Evolutionary conservation across 1,140 invertebrate species (phyloP), one percentile per base, ranked within the genome.

Genomic region (Steinernema khuongi): DNA sequence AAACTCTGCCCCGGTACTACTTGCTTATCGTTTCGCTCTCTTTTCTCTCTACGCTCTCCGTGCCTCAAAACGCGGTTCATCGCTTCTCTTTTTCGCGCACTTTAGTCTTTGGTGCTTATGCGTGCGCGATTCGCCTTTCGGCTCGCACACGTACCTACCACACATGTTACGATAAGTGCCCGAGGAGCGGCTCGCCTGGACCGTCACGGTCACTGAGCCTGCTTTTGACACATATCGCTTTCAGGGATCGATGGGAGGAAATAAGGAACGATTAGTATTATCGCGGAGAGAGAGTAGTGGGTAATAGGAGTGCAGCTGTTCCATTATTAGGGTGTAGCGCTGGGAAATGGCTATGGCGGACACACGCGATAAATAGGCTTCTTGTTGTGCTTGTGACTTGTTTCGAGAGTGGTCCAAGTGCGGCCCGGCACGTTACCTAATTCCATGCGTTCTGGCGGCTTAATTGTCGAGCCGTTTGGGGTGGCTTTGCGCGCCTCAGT

Each of bases 231-330:
- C 26, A 14, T 22, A 60, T 60, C 22, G 26, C 26, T 60, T 60
- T 26, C 50, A n/a, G 14, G 50, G 19, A 14, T n/a, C n/a, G n/a
- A 7, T n/a, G 2, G 4, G 22, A 7, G 14, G 4, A 60, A 60
- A 26, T 60, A 60, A n/a, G 11, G 50, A 26, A 7, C 50, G 19
- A 26, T 60, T 60, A 22, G 50, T 60, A 14, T 22, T 17, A 60
- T 60, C 50, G 14, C n/a, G n/a, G n/a, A n/a, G n/a, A n/a, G n/a
- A n/a, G 22, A 26, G 14, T 14, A 26, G 14, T 22, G 50, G 26
- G 50, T 17, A 60, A 60, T 60, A 22, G 50, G 50, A 60, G 11
- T 60, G 50, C 50, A 60, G 50, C 50, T 60, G 50, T 22, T 60
- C 50, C 50, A 60, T 60, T 60, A 60, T 60, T 60, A 60, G 19